Evolutionary conservation across 35 echinoderm and acorn worm genomes (phyloP).

Genomic region (Lytechinus pictus): DNA sequence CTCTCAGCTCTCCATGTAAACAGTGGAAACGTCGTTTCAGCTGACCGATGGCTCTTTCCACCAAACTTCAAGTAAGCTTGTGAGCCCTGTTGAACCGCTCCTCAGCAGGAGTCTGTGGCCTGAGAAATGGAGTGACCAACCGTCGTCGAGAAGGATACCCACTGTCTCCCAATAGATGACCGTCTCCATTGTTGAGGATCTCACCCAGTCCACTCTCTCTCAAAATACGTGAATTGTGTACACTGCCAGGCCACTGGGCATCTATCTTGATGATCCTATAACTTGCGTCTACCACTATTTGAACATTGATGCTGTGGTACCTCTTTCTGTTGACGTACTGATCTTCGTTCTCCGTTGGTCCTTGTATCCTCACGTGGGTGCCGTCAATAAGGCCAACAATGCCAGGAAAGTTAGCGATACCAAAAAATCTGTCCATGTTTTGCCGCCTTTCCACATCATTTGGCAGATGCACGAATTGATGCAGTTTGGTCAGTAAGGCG

Average conservation of each 20-base stretch:
- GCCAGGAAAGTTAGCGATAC: constrained; percentile 25
- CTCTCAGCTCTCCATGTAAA: too few relatives aligned
- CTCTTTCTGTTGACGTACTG: constrained; percentile 56
- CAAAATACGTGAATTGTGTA: too few relatives aligned
- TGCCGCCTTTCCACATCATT: too few relatives aligned
- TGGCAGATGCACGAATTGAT: too few relatives aligned
- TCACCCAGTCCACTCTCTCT: too few relatives aligned
- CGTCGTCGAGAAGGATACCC: not conserved
- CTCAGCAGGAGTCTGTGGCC: not conserved
- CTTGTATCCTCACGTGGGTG: not conserved
- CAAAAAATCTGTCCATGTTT: not conserved
- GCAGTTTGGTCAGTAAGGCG: too few relatives aligned
- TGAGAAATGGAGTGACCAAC: not conserved
- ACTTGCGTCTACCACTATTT: constrained; percentile 39
- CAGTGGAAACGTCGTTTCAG: too few relatives aligned
- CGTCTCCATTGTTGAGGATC: too few relatives aligned
- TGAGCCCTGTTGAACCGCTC: not conserved
- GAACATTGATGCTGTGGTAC: constrained; percentile 59
- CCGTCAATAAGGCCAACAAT: constrained; percentile 25
- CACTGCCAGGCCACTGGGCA: not conserved
- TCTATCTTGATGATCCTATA: constrained; percentile 35
- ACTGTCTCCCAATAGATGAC: not conserved
- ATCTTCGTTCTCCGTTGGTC: constrained; percentile 38
- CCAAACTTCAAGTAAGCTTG: not conserved
- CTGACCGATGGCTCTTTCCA: too few relatives aligned